Evolutionary conservation across 2,113 vertebrate genomes (phyloP).

Genomic region (Cyanoramphus novaezelandiae): DNA sequence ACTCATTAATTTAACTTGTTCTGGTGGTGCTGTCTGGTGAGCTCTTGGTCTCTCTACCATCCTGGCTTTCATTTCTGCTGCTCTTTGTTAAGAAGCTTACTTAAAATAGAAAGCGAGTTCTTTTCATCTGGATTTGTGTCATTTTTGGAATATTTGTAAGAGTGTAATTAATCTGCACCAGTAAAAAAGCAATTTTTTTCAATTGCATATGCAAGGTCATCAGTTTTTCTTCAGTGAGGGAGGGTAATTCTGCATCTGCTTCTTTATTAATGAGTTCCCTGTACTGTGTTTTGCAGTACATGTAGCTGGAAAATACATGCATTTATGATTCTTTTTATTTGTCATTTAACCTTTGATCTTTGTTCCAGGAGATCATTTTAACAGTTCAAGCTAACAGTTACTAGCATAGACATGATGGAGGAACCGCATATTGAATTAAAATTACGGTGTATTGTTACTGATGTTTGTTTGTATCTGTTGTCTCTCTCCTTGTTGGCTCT

Average conservation of each 20-base stretch:
- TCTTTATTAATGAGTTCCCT: neutral
- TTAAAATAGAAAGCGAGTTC: neutral
- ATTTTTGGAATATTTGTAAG: neutral
- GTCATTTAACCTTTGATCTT: neutral
- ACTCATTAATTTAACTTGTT: constrained; percentile 49
- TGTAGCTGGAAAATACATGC: neutral
- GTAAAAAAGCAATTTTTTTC: neutral
- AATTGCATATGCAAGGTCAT: neutral
- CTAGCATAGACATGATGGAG: neutral
- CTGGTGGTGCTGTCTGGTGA: neutral
- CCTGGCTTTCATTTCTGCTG: neutral
- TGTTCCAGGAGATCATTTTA: neutral
- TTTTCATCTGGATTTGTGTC: neutral
- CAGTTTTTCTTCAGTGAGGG: neutral
- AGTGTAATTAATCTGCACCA: neutral
- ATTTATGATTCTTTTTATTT: neutral
- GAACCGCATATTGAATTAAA: neutral
- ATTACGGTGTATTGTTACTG: neutral
- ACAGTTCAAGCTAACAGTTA: neutral
- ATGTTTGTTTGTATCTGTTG: neutral
- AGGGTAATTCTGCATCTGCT: neutral
- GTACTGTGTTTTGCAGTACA: neutral
- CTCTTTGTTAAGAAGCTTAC: neutral
- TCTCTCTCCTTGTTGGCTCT: neutral
- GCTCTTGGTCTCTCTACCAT: neutral